Percentiles rank a stretch among this genome's conserved stretches.
phyloP scores from a whole-genome alignment of 2,113 vertebrate genomes.

The Melospiza georgiana region DNA sequence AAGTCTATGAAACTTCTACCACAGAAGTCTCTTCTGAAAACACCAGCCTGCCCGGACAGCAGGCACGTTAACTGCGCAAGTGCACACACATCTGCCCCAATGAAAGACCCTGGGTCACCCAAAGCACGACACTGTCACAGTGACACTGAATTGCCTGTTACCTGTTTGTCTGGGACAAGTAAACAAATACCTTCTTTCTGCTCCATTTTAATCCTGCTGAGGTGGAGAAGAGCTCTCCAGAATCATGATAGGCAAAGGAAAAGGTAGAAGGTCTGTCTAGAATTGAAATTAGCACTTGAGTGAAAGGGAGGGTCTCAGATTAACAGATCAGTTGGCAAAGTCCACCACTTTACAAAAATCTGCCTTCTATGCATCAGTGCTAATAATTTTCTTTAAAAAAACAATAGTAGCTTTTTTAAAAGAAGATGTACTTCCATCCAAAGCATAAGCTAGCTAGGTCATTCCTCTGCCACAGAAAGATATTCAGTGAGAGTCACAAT shows the following conservation, averaged over 20 bases:
- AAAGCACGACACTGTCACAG: neutral
- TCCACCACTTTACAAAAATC: neutral
- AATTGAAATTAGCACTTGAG: neutral
- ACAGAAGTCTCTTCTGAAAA: neutral
- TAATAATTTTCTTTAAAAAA: neutral
- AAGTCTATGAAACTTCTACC: neutral
- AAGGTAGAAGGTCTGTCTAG: neutral
- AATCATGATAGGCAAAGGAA: neutral
- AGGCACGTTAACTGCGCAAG: neutral
- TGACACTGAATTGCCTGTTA: neutral
- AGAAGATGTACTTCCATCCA: neutral
- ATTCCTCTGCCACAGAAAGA: neutral
- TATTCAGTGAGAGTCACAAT: neutral
- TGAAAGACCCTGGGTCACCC: neutral
- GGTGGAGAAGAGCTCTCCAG: neutral
- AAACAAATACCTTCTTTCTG: neutral
- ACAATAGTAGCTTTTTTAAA: neutral
- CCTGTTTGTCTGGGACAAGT: neutral
- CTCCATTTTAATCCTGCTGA: neutral
- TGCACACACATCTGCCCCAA: neutral
- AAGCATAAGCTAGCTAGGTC: neutral
- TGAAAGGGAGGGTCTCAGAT: neutral
- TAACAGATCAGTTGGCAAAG: neutral
- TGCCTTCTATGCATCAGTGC: neutral
- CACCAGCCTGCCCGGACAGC: neutral